Base-by-base conservation (phyloP, 2,113 vertebrate species). In the Paramormyrops kingsleyae region DNA sequence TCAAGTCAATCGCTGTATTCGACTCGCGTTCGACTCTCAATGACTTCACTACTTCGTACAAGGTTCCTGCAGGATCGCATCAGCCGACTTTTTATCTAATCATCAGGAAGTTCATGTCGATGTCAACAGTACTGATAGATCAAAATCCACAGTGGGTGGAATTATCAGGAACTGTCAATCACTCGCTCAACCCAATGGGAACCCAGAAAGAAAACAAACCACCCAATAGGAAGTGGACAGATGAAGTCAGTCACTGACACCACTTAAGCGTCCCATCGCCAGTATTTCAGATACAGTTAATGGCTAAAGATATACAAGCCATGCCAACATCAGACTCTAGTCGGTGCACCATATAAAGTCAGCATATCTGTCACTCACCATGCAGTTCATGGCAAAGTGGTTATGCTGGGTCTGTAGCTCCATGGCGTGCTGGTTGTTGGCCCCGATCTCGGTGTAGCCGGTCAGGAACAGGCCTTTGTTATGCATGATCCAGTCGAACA, bases 401-500 rank as follows among this genome's bases (percentile, higher is more conserved):
- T 97, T 98, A 96, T 99, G 99, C 94, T 99, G 98, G 24, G 98
- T 99, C 96, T 99, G 99, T 91, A 99, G 97, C 92, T 99, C 98
- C 91, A 98, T 97, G 0, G 98, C 97, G 0, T 99, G 98, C 62
- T 98, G 97, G 89, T 99, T 97, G 94, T 97, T 98, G 92, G 97
- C 97, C 88, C 99, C 99, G 0, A 99, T 99, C 95, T 99, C 99
- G 0, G 99, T 99, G 94, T 99, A 99, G 92, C 97, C 98, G 92
- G 97, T 99, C 93, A 99, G 95, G 94, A 99, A 99, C 90, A 99
- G 97, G 87, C 98, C 98, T 95, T 99, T 99, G 95, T 99, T 99
- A 96, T 99, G 98, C 95, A 98, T 98, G 95, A 99, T 99, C 99
- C 99, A 99, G 95, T 99, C 99, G 92, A 99, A 99, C 98, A 99